Evolutionary conservation across 1,140 invertebrate species (phyloP), one percentile per base, ranked within the genome.

Genomic region (Pomacea maculata): DNA sequence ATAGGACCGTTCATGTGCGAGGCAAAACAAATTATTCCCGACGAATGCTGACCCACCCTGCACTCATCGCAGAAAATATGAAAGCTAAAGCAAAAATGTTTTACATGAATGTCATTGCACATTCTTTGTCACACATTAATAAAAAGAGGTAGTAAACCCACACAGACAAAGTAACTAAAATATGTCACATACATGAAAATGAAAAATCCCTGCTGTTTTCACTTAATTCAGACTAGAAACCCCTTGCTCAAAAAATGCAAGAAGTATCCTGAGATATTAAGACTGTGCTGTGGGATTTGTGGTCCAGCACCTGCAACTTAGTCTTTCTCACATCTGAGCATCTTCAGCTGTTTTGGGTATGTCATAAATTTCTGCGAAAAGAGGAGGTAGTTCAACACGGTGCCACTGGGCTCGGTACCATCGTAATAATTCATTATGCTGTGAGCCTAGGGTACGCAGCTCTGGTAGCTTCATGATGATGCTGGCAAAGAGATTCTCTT

Each of bases 341-440:
- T 82, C 81, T 54, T 78, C 80, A 11, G 96, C 95, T 88, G 94
- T 94, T 92, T 96, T 97, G 73, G 97, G 97, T 93, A 99, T 98
- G 93, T 99, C 97, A 91, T 98, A 99, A 86, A 98, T 98, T 92
- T 99, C 97, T 52, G 97, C 96, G 91, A 98, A 99, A 64, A 99
- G 94, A 3, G 97, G 96, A 61, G 97, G 97, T 86, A 98, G 93
- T 75, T 94, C 94, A 63, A 98, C 93, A 86, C 95, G 95, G 79
- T 94, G 94, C 97, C 97, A 98, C 91, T 97, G 95, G 80, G 94
- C 92, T 82, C 97, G 94, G 90, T 97, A 97, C 96, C 97, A 99
- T 87, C 96, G 94, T 83, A 99, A 93, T 84, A 97, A 95, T 85
- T 95, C 94, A 82, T 94, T 94, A 91, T 98, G 97, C 85, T 95